Percentiles rank a stretch among this genome's conserved stretches.
These are phyloP conservation scores for Hirtodrosophila histrioides DNA, from an alignment of 2,888 invertebrate species.

Conservation along the genomic window DNA sequence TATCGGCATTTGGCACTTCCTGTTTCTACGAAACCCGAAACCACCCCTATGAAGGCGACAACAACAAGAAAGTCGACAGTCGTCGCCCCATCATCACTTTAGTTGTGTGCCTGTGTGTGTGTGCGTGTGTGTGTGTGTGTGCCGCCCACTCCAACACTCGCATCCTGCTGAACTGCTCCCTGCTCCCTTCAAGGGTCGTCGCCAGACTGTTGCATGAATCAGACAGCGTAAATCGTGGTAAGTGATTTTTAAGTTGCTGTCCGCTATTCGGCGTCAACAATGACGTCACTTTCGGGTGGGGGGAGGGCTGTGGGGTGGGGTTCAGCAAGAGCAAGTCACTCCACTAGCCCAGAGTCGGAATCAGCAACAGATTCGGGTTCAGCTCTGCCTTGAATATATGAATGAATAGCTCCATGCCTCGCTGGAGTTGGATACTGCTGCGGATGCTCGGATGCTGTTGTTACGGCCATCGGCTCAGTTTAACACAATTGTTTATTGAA, in stretches of 20 bases:
- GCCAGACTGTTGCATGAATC: slow-evolving; percentile 78
- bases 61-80: slow-evolving; percentile 26
- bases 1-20: slow-evolving; percentile 80
- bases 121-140: slow-evolving; percentile 13
- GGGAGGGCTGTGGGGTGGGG: no score
- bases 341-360: slow-evolving; percentile 1
- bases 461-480: slow-evolving; percentile 65
- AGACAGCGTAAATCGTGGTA: slow-evolving; percentile 80
- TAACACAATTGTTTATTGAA: slow-evolving; percentile 81
- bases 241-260: slow-evolving; percentile 79
- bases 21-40: slow-evolving; percentile 59
- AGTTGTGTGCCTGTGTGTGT: slow-evolving; percentile 20
- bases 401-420: slow-evolving; percentile 58
- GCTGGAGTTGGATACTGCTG: slow-evolving; percentile 32
- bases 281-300: slow-evolving; percentile 60
- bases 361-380: slow-evolving; percentile 35
- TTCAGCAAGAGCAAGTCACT: slow-evolving; percentile 14
- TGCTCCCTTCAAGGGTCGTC: slow-evolving; percentile 42
- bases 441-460: slow-evolving; percentile 34
- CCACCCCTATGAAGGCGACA: slow-evolving; percentile 59
- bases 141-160: slow-evolving; percentile 39
- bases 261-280: slow-evolving; percentile 53
- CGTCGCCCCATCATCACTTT: slow-evolving; percentile 66
- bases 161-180: slow-evolving; percentile 58
- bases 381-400: slow-evolving; percentile 33